Conservation (phyloP, 1,140 invertebrate species). For the Pseudomyrmex concolor region DNA sequence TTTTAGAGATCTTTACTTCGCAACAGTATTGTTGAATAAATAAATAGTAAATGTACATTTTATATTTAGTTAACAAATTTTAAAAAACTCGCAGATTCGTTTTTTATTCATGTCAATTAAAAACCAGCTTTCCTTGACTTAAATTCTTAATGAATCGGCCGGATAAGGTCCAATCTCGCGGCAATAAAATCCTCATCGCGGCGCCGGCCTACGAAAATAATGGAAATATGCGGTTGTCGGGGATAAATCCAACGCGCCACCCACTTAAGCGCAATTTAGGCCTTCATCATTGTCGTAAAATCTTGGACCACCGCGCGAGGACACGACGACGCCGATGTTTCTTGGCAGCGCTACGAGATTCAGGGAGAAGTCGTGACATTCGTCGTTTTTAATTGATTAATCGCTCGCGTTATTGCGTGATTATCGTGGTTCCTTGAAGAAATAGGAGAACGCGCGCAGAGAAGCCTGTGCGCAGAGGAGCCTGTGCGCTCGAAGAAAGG, state of each 20-base stretch:
- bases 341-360: conserved; percentile 66
- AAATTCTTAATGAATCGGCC: too few species aligned
- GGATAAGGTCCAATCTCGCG: background rate
- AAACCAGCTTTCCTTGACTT: too few species aligned
- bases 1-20: too few species aligned
- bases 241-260: conserved; percentile 49
- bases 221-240: conserved; percentile 3
- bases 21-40: background rate
- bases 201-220: conserved; percentile 5
- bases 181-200: background rate
- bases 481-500: conserved; percentile 10
- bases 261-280: conserved; percentile 51
- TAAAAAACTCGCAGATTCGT: too few species aligned
- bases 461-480: conserved; percentile 1
- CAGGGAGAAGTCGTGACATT: conserved; percentile 74
- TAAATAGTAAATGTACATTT: background rate
- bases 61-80: background rate
- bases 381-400: conserved; percentile 80
- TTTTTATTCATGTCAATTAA: too few species aligned
- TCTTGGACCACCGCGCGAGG: conserved; percentile 51
- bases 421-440: conserved; percentile 75
- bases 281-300: conserved; percentile 40
- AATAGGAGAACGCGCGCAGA: background rate
- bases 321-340: background rate
- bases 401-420: conserved; percentile 78